Base-by-base conservation (phyloP, 2,888 invertebrate genomes). In the Apamea sordens region DNA sequence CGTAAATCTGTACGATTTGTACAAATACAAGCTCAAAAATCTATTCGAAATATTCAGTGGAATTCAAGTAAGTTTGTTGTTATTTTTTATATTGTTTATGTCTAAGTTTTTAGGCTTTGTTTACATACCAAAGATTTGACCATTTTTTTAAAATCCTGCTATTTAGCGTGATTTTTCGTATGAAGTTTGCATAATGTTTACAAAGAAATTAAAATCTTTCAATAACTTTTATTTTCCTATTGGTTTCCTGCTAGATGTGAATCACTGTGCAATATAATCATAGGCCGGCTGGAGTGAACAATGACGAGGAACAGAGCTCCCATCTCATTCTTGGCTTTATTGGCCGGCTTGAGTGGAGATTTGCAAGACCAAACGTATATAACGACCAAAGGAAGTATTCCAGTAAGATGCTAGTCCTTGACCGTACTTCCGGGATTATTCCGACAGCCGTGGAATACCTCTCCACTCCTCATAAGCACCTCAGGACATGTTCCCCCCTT, bases 11-110 rank as follows among this genome's bases (percentile, higher is more conserved):
- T 94, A 91, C 82, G 91, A 94, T 83, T 91, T 96, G 84, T 90
- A 87, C 64, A 89, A 92, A 82, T 91, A 91, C 77, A 88, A 90
- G 53, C 86, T 96, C 6, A 89, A 91, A 79, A 85, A 89, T 24
- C 85, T 92, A 0, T 96, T 92, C 74, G 93, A 94, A 89, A 89
- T 83, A 76, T 76, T 96, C 1, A 94, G 93, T 67, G 95, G 95
- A 56, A 81, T 80, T 28, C 88, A 91, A 87, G 96, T 95, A 85
- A 86, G 92, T 90, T 74, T 72, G 32, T 81, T 81, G 71, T 73
- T 73, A 13, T 76, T 68, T 69, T 63, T 61, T 56, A 7, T 53
- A 71, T 28, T 67, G 59, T 71, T 64, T 80, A 64, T 32, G 21
- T 70, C 10, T 5, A n/a, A 18, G 10, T 15, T 63, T 28, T 63